These are phyloP conservation scores for Drosophila guanche DNA, from an alignment of 1,140 invertebrate genomes.

Conservation along the genomic window DNA sequence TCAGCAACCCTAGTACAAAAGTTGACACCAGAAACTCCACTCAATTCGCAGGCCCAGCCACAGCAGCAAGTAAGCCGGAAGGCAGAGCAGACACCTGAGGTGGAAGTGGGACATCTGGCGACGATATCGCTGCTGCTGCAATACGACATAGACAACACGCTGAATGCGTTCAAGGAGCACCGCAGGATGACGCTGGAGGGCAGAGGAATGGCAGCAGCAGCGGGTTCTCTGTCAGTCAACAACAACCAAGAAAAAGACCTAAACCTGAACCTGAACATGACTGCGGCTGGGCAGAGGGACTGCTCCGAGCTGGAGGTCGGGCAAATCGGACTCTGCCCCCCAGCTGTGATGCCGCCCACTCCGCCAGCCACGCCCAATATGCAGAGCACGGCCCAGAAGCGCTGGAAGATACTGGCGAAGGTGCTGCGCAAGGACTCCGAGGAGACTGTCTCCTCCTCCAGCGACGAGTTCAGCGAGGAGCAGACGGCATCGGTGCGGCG, in stretches of 20 bases:
- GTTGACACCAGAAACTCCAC: constrained; percentile 17
- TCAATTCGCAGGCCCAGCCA: constrained; percentile 4
- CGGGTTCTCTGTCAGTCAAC: constrained; percentile 25
- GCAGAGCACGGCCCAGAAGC: constrained; percentile 85
- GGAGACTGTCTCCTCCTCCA: constrained; percentile 72
- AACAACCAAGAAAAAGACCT: constrained; percentile 40
- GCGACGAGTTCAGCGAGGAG: constrained; percentile 71
- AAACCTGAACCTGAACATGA: constrained; percentile 39
- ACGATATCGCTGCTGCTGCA: constrained; percentile 78
- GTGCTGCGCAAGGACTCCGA: constrained; percentile 85
- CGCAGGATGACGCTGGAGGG: constrained; percentile 50
- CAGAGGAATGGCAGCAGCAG: constrained; percentile 26
- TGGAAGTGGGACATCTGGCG: constrained; percentile 52
- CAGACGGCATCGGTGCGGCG: constrained; percentile 77
- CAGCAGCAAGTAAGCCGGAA: constrained; percentile 7
- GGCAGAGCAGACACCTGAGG: constrained; percentile 12
- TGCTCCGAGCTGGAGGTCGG: constrained; percentile 44
- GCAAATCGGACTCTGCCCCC: constrained; percentile 20
- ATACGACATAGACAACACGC: constrained; percentile 82
- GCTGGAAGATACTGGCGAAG: constrained; percentile 89
- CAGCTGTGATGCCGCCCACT: constrained; percentile 71
- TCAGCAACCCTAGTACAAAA: constrained; percentile 33
- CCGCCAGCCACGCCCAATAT: constrained; percentile 73
- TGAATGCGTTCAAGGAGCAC: constrained; percentile 79
- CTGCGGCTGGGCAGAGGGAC: too few species aligned